These are phyloP conservation scores for Corythaeola cristata DNA, from an alignment of 2,113 vertebrate species.

Conservation along the genomic window DNA sequence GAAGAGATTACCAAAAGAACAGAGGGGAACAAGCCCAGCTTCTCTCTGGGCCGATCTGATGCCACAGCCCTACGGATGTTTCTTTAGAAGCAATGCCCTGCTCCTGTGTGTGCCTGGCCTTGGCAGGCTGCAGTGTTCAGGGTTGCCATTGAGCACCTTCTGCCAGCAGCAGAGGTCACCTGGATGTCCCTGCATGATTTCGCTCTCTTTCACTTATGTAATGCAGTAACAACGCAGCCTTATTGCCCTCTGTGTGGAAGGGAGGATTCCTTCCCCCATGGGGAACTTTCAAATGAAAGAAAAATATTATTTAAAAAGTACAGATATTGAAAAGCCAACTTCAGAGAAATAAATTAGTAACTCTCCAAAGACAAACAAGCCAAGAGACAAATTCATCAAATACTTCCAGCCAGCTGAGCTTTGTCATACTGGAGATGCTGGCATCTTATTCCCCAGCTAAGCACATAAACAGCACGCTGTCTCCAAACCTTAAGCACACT, in stretches of 20 bases:
- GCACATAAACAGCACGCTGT: conserved; percentile 36
- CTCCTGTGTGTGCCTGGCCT: fast-evolving
- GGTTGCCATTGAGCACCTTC: background rate
- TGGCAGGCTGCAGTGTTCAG: background rate
- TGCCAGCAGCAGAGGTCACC: background rate
- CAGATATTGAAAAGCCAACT: conserved; percentile 42
- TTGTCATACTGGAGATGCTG: conserved; percentile 44
- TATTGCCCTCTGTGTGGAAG: background rate
- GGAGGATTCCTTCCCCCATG: background rate
- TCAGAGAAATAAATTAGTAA: background rate
- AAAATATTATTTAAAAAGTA: conserved; percentile 31
- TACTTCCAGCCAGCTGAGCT: conserved; percentile 38
- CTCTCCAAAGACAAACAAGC: conserved; percentile 53
- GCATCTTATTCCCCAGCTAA: conserved; percentile 17
- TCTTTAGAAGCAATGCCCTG: background rate
- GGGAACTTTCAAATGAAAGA: conserved; percentile 26
- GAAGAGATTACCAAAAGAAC: background rate
- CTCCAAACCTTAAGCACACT: background rate
- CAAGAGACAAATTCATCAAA: conserved; percentile 36
- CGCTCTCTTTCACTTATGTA: background rate
- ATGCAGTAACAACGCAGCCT: background rate
- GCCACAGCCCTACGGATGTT: background rate
- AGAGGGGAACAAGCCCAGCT: background rate
- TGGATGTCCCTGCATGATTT: background rate
- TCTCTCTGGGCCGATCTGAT: background rate